Base-by-base conservation (phyloP, 2,888 invertebrate species). In the Therioaphis trifolii region DNA sequence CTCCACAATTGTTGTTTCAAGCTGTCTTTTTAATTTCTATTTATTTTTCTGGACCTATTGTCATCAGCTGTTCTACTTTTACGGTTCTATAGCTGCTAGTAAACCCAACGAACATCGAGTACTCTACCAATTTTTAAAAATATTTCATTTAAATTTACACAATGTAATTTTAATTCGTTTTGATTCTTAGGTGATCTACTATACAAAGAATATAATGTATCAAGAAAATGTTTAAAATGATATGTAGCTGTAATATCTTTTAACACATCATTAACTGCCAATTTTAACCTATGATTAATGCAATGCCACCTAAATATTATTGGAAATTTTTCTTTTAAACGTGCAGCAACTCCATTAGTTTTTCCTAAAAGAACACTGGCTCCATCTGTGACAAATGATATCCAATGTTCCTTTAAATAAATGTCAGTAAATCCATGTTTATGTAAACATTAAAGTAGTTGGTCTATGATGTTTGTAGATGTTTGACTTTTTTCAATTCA, bases 161-260 rank as follows among this genome's bases (percentile, higher is more conserved):
- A 85, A 27, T 46, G 68, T 21, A 66, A 40, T 27, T 66, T 76
- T 66, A 85, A 69, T 75, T 86, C 85, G 14, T 68, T 69, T 49
- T 84, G 84, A 69, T 86, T 85, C 82, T 85, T 86, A 15, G 84
- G 76, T 12, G 85, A 85, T 68, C 79, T 61, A 68, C 72, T 74
- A 55, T 86, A 43, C 21, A 68, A 68, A 4, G 43, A n/a, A 68
- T 68, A 52, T 52, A 52, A 52, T 11, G 29, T 74, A 21, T 35
- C 85, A 69, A 86, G 76, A 74, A 86, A 85, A 27, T 72, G 18
- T 29, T 86, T 75, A 49, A 86, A 86, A 63, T 86, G 84, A 35
- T 86, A 85, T 3, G 85, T 75, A 11, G 80, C 84, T 7, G 46
- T 63, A 29, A 86, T 69, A 11, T 85, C 85, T 24, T 85, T 79